Conservation (phyloP, 2,113 vertebrate species). For the Thamnaconus septentrionalis region DNA sequence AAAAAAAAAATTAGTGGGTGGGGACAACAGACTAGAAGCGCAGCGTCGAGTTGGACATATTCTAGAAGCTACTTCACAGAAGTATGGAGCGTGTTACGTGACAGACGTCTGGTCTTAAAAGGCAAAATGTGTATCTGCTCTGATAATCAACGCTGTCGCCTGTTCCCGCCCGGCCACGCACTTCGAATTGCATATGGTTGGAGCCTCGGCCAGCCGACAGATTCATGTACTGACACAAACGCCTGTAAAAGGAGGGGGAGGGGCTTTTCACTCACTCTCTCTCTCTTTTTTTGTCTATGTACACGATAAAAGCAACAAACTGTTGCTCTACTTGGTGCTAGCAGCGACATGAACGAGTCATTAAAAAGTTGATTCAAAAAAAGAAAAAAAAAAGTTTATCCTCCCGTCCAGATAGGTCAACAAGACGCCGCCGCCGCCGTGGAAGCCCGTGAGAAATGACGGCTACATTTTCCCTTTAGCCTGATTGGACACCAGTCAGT, state of each 20-base stretch:
- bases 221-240: slow-evolving; percentile 51
- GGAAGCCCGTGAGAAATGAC: slow-evolving; percentile 29
- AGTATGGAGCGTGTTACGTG: slow-evolving; percentile 37
- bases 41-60: slow-evolving; percentile 16
- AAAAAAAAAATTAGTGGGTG: neutral
- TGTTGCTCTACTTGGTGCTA: slow-evolving; percentile 28
- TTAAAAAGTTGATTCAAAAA: slow-evolving; percentile 11
- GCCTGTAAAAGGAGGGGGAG: slow-evolving; percentile 12
- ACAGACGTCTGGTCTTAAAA: slow-evolving; percentile 52
- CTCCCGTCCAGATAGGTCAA: slow-evolving; percentile 20
- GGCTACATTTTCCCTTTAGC: slow-evolving; percentile 13
- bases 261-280: slow-evolving; percentile 7
- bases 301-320: slow-evolving; percentile 38
- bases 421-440: slow-evolving; percentile 14
- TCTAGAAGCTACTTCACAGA: slow-evolving; percentile 48
- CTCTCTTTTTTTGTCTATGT: slow-evolving; percentile 8
- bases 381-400: slow-evolving; percentile 15
- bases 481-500: slow-evolving; percentile 6
- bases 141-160: slow-evolving; percentile 33
- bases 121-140: slow-evolving; percentile 42
- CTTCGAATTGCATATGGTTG: slow-evolving; percentile 61
- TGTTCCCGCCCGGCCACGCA: neutral
- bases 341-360: slow-evolving; percentile 6
- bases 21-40: slow-evolving; percentile 13
- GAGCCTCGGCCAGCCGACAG: slow-evolving; percentile 35